These are phyloP conservation scores for Euwallacea similis DNA, from an alignment of 1,140 invertebrate genomes.

Conservation along the genomic window DNA sequence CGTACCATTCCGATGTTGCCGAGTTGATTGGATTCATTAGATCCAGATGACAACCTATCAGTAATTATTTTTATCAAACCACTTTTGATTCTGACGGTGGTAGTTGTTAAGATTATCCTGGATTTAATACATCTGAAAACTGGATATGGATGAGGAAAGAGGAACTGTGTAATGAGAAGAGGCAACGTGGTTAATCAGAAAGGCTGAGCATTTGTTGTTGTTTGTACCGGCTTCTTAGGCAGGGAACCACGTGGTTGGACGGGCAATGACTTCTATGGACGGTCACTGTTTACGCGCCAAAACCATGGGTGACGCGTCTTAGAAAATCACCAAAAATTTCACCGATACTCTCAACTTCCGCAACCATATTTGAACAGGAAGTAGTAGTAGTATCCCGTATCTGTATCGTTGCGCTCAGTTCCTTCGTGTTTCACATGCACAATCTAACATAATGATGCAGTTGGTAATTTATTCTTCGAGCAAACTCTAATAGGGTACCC, in stretches of 20 bases:
- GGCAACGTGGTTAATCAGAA: slow-evolving; percentile 13
- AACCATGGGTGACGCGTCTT: slow-evolving; percentile 7
- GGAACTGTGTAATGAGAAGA: background rate
- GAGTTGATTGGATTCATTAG: too few relatives aligned
- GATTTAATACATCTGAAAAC: background rate
- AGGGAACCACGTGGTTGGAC: slow-evolving; percentile 17
- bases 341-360: background rate
- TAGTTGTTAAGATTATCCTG: too few relatives aligned
- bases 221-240: slow-evolving; percentile 21
- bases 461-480: slow-evolving; percentile 7
- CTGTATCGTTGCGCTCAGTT: slow-evolving; percentile 8
- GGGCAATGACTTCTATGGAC: slow-evolving; percentile 23
- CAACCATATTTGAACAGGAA: slow-evolving; percentile 5
- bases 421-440: slow-evolving; percentile 8
- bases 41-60: too few relatives aligned
- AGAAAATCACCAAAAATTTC: too few relatives aligned
- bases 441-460: slow-evolving; percentile 3
- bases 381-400: slow-evolving; percentile 5
- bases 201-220: slow-evolving; percentile 20
- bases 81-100: too few relatives aligned
- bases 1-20: slow-evolving; percentile 23
- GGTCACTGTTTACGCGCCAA: slow-evolving; percentile 25
- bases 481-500: background rate
- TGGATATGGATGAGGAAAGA: background rate
- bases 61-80: too few relatives aligned